Evolutionary conservation across 2,797 vertebrate species (phyloP).

Genomic region (Bucorvus abyssinicus): DNA sequence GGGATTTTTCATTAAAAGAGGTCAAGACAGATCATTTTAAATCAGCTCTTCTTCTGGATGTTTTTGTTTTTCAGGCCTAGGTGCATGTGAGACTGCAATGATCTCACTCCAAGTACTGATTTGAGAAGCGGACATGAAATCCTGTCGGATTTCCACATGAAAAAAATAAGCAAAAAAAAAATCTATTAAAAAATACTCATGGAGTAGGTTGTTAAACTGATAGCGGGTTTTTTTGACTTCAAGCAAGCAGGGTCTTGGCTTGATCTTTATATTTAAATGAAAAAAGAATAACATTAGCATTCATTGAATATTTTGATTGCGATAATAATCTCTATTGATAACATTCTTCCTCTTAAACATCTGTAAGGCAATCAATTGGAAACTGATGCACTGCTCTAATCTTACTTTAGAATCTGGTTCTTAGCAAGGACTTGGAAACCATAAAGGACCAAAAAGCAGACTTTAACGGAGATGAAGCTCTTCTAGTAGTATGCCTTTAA

Average conservation of each 20-base stretch:
- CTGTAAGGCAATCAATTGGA: conserved; percentile 53
- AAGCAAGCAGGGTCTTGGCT: conserved; percentile 31
- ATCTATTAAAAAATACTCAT: neutral
- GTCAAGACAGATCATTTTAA: neutral
- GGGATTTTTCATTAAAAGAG: neutral
- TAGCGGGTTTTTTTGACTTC: neutral
- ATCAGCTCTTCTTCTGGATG: neutral
- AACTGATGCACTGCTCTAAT: conserved; percentile 34
- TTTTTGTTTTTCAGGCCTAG: neutral
- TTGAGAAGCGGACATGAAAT: neutral
- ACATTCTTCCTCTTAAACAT: conserved; percentile 36
- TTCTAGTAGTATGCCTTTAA: neutral
- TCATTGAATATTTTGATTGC: conserved; percentile 53
- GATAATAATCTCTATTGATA: conserved; percentile 60
- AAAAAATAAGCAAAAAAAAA: neutral
- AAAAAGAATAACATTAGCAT: conserved; percentile 53
- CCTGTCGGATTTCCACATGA: neutral
- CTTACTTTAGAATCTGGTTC: conserved; percentile 36
- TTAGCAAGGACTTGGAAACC: conserved; percentile 11
- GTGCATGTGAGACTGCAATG: neutral
- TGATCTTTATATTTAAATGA: conserved; percentile 55
- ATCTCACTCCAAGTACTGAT: neutral
- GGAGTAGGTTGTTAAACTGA: neutral
- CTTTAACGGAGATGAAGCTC: neutral
- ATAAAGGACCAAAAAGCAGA: neutral